Percentiles rank a stretch among this genome's conserved stretches.
Evolutionary conservation across 2,113 vertebrate genomes (phyloP).

Genomic region (Lophochroa leadbeateri): DNA sequence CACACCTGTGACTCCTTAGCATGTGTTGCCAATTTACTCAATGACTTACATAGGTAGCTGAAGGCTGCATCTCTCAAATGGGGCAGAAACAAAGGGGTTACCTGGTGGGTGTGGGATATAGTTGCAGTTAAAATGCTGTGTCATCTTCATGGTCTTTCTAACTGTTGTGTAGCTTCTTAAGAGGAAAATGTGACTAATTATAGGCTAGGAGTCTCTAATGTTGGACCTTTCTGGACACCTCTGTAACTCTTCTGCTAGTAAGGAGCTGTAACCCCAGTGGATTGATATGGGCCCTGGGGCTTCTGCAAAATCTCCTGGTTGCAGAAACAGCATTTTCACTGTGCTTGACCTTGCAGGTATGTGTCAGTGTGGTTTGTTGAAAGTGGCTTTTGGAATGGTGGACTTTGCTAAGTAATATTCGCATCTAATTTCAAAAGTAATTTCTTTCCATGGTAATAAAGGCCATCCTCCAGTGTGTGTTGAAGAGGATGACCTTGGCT

Average conservation of each 20-base stretch:
- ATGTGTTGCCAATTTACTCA: not conserved
- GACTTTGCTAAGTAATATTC: not conserved
- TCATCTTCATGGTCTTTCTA: accelerated
- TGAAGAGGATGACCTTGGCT: not conserved
- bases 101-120: accelerated
- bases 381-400: not conserved
- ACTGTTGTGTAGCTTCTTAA: accelerated
- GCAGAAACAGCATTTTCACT: not conserved
- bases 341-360: not conserved
- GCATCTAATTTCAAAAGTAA: not conserved
- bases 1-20: not conserved
- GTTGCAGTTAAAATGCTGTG: accelerated
- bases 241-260: accelerated
- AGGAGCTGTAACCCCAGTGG: not conserved
- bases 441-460: not conserved
- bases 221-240: accelerated
- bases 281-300: accelerated
- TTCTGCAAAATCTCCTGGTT: not conserved
- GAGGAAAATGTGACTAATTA: accelerated
- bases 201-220: accelerated
- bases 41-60: not conserved
- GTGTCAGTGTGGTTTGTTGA: not conserved
- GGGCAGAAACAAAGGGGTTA: not conserved
- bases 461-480: accelerated
- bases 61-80: accelerated